Conservation (phyloP, 2,888 invertebrate genomes). For the Rambutsinella grinnellia region DNA sequence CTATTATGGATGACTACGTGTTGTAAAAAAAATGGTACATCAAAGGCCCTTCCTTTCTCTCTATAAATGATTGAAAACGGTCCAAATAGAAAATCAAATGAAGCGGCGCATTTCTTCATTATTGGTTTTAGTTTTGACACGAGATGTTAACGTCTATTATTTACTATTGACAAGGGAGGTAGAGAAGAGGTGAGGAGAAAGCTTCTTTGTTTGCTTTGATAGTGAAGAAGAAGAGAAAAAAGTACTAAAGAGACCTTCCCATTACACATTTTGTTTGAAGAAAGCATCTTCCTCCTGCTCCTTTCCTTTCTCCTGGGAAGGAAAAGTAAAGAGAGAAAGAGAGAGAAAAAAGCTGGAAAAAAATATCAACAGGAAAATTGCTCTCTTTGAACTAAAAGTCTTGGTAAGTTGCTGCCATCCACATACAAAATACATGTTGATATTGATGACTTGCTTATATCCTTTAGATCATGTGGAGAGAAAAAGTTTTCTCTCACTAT, state of each 20-base stretch:
- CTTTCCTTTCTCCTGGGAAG: too few species aligned
- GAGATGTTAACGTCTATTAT: not conserved
- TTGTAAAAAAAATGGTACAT: too few species aligned
- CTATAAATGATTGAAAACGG: not conserved
- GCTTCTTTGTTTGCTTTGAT: constrained; percentile 4
- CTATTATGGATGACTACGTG: too few species aligned
- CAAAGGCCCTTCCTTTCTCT: not conserved
- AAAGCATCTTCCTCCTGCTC: not conserved
- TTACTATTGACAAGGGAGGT: not conserved
- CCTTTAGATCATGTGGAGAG: too few species aligned
- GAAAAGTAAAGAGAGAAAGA: not conserved
- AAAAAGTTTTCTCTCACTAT: not conserved
- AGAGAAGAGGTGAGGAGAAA: not conserved
- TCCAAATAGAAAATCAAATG: not conserved
- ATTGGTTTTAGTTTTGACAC: not conserved
- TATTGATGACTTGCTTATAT: too few species aligned
- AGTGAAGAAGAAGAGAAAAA: too few species aligned
- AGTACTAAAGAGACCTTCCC: not conserved
- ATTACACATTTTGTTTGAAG: not conserved
- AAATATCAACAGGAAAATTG: not conserved
- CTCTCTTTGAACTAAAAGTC: not conserved
- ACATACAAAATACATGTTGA: constrained; percentile 9
- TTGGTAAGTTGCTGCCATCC: not conserved
- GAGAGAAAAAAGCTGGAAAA: constrained; percentile 1
- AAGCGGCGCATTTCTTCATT: not conserved